phyloP scores from a whole-genome alignment of 2,888 invertebrate genomes.

The Cabera pusaria region DNA sequence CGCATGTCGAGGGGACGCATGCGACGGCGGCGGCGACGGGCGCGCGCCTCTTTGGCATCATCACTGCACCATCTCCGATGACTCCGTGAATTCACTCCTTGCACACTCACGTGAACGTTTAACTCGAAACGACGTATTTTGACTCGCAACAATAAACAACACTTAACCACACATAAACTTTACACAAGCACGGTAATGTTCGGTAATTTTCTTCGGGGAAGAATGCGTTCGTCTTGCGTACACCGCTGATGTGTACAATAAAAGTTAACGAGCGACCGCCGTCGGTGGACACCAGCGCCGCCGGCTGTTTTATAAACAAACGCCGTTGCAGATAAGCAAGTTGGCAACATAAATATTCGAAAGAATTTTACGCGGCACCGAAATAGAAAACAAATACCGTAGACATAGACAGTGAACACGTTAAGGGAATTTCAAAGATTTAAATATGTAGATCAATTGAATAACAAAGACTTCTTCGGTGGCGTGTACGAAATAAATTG shows the following conservation, averaged over 20 bases:
- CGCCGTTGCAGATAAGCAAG: slow-evolving; percentile 53
- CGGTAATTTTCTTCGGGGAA: slow-evolving; percentile 11
- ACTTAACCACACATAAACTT: slow-evolving; percentile 23
- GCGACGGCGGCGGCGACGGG: slow-evolving; percentile 58
- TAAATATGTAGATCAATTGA: slow-evolving; percentile 27
- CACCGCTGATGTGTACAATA: slow-evolving; percentile 35
- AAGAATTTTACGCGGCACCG: slow-evolving; percentile 41
- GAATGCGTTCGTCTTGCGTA: slow-evolving; percentile 30
- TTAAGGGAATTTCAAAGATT: slow-evolving; percentile 37
- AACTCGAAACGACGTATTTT: slow-evolving; percentile 67
- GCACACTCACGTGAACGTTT: slow-evolving; percentile 69
- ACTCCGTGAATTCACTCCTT: slow-evolving; percentile 43
- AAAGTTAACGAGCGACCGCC: slow-evolving; percentile 45
- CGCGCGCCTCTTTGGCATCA: slow-evolving; percentile 56
- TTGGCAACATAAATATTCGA: slow-evolving; percentile 51
- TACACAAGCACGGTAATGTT: slow-evolving; percentile 6
- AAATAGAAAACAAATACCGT: slow-evolving; percentile 41
- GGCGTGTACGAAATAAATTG: slow-evolving; percentile 25
- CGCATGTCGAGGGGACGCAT: slow-evolving; percentile 72
- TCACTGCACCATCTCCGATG: slow-evolving; percentile 61
- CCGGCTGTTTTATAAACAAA: slow-evolving; percentile 62
- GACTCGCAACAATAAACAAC: slow-evolving; percentile 31
- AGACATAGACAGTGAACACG: slow-evolving; percentile 24
- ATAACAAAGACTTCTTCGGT: slow-evolving; percentile 22
- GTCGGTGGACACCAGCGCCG: slow-evolving; percentile 43